Percentiles rank a stretch among this genome's conserved stretches.
These are phyloP conservation scores for Ptychodera flava DNA, from an alignment of 35 echinoderm and acorn worm species.

Conservation along the genomic window DNA sequence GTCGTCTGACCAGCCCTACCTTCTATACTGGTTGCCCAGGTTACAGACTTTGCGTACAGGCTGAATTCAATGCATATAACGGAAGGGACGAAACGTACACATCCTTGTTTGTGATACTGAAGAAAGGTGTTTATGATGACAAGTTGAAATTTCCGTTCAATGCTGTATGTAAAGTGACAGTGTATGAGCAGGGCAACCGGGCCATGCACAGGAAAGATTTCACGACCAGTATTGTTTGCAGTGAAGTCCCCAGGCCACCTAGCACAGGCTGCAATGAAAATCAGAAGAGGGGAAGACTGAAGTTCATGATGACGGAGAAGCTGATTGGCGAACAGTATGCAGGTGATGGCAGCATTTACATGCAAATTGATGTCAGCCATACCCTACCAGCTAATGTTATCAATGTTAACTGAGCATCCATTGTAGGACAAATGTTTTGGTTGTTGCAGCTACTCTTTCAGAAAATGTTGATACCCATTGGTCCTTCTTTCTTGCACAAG, in stretches of 20 bases:
- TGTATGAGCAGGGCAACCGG: conserved; percentile 59
- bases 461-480: too few relatives aligned
- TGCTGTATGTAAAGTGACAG: conserved; percentile 53
- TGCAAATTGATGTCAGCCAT: neutral
- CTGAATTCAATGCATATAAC: conserved; percentile 65
- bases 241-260: conserved; percentile 47
- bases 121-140: conserved; percentile 61
- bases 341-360: neutral
- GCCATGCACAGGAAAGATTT: conserved; percentile 15
- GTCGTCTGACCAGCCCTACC: conserved; percentile 49
- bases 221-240: conserved; percentile 51
- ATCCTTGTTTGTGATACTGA: conserved; percentile 72
- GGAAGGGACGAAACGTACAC: conserved; percentile 47
- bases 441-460: too few relatives aligned
- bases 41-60: conserved; percentile 67
- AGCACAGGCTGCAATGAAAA: conserved; percentile 40
- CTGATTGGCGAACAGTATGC: conserved; percentile 51
- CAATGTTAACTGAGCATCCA: too few relatives aligned
- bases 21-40: conserved; percentile 75
- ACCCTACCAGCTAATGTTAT: neutral
- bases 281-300: conserved; percentile 62
- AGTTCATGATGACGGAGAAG: conserved; percentile 82
- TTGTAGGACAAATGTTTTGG: too few relatives aligned
- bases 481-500: too few relatives aligned
- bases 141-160: conserved; percentile 69